A percentile compares a stretch with the other conserved stretches of the same genome.
Evolutionary conservation across 2,888 invertebrate genomes (phyloP).

Genomic region (Pyrrhia umbra): DNA sequence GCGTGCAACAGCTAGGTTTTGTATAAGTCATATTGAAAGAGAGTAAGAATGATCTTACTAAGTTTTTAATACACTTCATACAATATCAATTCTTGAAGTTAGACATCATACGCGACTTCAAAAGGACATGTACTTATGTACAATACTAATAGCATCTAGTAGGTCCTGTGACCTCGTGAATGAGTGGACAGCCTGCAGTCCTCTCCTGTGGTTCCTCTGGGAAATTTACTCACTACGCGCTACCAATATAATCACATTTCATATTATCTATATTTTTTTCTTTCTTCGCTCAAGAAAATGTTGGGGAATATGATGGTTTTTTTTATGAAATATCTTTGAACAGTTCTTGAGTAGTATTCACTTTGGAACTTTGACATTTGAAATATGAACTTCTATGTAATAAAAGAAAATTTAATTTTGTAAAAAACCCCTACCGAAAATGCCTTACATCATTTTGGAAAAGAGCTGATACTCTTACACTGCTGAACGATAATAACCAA

Average conservation of each 20-base stretch:
- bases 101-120: not conserved
- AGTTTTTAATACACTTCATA: no score
- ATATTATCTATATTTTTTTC: slow-evolving; percentile 33
- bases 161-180: slow-evolving; percentile 39
- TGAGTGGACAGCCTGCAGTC: slow-evolving; percentile 55
- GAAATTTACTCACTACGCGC: slow-evolving; percentile 56
- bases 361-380: no score
- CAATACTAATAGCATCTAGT: slow-evolving; percentile 34
- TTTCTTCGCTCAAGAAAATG: slow-evolving; percentile 13
- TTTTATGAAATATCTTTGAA: not conserved
- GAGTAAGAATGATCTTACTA: no score
- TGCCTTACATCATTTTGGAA: no score
- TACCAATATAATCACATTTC: slow-evolving; percentile 52
- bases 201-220: slow-evolving; percentile 51
- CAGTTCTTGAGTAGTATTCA: no score
- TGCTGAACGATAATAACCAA: no score
- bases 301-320: not conserved
- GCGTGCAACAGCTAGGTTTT: no score
- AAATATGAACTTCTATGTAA: no score
- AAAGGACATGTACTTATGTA: not conserved
- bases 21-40: no score
- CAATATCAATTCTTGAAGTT: not conserved
- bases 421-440: no score
- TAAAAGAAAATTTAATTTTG: no score
- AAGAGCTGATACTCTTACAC: no score